Evolutionary conservation across 1,140 invertebrate genomes (phyloP).

Genomic region (Lepidurus packardi): DNA sequence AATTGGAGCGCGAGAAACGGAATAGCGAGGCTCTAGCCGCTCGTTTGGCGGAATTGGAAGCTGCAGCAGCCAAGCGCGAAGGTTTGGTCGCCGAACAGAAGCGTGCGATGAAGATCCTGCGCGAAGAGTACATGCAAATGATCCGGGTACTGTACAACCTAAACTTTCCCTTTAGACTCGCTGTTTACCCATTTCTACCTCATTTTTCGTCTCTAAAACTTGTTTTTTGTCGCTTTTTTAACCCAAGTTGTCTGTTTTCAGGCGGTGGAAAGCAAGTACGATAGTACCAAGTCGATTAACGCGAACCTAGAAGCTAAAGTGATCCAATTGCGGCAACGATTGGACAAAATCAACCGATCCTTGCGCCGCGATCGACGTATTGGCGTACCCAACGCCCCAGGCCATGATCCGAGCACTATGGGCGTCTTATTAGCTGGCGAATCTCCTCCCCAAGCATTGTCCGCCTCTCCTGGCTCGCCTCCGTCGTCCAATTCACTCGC

Average conservation of each 20-base stretch:
- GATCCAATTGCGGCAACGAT: conserved; percentile 55
- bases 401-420: neutral
- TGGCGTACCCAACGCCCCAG: conserved; percentile 15
- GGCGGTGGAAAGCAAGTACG: conserved; percentile 65
- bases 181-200: neutral
- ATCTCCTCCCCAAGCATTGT: conserved; percentile 29
- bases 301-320: conserved; percentile 60
- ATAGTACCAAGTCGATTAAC: conserved; percentile 59
- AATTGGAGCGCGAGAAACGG: conserved; percentile 45
- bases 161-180: neutral
- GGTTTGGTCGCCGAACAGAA: conserved; percentile 50
- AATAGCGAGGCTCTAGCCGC: conserved; percentile 48
- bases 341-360: conserved; percentile 41
- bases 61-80: conserved; percentile 47
- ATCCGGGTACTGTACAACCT: conserved; percentile 40
- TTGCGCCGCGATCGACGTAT: conserved; percentile 25
- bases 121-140: conserved; percentile 51
- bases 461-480: conserved; percentile 30
- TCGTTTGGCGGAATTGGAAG: conserved; percentile 50
- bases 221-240: neutral
- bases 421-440: neutral
- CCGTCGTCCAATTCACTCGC: conserved; percentile 26
- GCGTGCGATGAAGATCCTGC: conserved; percentile 48
- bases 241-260: conserved; percentile 25
- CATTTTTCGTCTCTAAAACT: neutral